Evolutionary conservation across 2,888 invertebrate species (phyloP).

Genomic region (Dryadula phaetusa): DNA sequence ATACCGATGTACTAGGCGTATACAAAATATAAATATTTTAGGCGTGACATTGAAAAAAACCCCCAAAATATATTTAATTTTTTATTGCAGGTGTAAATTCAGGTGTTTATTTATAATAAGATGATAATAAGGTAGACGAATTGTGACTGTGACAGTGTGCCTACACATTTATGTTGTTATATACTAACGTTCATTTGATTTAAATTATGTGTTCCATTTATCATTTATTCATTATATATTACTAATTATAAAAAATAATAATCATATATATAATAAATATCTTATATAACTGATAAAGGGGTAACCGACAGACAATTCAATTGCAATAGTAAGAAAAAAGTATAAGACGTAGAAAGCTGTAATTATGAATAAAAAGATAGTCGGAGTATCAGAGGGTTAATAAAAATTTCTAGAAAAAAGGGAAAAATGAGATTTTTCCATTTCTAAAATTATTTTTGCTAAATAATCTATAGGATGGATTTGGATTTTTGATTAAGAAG

Average conservation of each 20-base stretch:
- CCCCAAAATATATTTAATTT: neutral
- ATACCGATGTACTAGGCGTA: too few relatives aligned
- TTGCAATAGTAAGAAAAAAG: too few relatives aligned
- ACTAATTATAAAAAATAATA: neutral
- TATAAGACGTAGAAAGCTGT: too few relatives aligned
- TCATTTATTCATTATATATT: neutral
- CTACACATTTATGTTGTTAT: neutral
- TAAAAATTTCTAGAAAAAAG: too few relatives aligned
- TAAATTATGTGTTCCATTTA: neutral
- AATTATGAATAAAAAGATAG: too few relatives aligned
- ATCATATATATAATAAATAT: neutral
- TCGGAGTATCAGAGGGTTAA: too few relatives aligned
- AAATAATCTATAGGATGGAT: too few relatives aligned
- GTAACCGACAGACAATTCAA: too few relatives aligned
- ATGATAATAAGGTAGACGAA: neutral
- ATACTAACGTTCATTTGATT: neutral
- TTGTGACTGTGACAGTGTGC: neutral
- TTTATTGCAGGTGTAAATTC: constrained; percentile 11
- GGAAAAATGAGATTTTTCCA: too few relatives aligned
- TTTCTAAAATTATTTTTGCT: too few relatives aligned
- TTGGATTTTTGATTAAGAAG: too few relatives aligned
- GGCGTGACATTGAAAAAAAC: neutral
- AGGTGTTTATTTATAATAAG: neutral
- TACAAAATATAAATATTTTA: neutral
- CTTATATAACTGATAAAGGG: neutral